Conservation (phyloP, 1,140 invertebrate genomes). For the Eriosoma lanigerum region DNA sequence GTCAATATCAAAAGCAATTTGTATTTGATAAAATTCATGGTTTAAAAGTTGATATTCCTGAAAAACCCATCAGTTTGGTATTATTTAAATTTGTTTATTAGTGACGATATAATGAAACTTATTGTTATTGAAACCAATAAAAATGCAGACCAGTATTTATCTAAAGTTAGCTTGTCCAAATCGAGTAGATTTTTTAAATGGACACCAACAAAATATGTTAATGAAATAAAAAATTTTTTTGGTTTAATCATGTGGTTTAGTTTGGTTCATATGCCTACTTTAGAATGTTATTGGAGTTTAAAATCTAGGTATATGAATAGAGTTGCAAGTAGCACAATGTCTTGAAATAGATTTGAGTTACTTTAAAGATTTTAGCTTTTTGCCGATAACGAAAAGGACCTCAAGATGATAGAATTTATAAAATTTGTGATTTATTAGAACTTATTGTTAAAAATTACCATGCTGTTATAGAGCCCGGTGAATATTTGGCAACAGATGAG, state of each 20-base stretch:
- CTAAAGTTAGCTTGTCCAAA: constrained; percentile 7
- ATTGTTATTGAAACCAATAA: constrained; percentile 11
- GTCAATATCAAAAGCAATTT: neutral
- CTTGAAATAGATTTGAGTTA: neutral
- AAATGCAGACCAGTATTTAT: neutral
- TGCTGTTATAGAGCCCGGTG: too few relatives aligned
- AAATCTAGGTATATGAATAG: neutral
- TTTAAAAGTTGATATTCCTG: neutral
- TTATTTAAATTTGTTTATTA: constrained; percentile 11
- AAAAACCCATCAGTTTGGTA: neutral
- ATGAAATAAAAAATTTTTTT: constrained; percentile 52
- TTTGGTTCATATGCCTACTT: constrained; percentile 36
- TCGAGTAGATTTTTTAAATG: constrained; percentile 40
- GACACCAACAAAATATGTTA: constrained; percentile 29
- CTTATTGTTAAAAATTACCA: too few relatives aligned
- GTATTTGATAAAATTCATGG: neutral
- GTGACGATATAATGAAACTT: neutral
- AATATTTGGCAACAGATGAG: neutral
- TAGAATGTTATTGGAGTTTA: constrained; percentile 44
- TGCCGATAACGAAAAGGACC: constrained; percentile 33
- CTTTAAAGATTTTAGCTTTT: neutral
- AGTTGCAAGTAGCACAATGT: neutral
- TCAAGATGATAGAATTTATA: neutral
- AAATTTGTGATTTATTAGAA: neutral
- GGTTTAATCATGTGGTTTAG: constrained; percentile 48